Evolutionary conservation across 2,113 vertebrate species (phyloP), one percentile per base, ranked within the genome.

Genomic region (Echinops telfairi): DNA sequence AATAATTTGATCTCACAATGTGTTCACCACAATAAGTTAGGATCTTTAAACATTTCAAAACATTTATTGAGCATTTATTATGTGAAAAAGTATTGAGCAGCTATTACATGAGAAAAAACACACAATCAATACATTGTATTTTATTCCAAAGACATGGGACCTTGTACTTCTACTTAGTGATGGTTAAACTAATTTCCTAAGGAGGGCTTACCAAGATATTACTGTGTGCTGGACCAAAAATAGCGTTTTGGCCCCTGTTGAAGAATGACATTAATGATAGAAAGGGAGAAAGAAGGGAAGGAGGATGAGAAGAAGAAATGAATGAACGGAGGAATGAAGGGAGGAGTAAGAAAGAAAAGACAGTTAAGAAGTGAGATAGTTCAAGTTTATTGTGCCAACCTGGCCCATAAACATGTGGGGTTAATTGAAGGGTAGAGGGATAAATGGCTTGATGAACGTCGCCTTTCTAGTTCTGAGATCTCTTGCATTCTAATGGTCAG

Each of bases 21-120:
- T 83, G 95, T 47, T 94, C 31, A 40, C 90, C 60, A 23, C 31
- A 70, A 29, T 33, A 79, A 95, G 75, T 25, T 83, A 87, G 58
- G 79, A 38, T 27, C 57, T 76, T 88, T 86, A 86, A 86, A 90
- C 77, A 57, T 90, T 95, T 89, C 83, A 86, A 93, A 90, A 91
- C 47, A 12, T 60, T 88, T 91, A 91, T 53, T 53, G 47, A 92
- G 57, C 38, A 60, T 33, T 95, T 94, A 95, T 60, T 93, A 79
- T 83, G 29, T 80, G 84, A 95, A 95, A 71, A 93, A 79, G 25
- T 40, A 66, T 33, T 53, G 47, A 31, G 66, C 40, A 64, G 20
- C 3, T 58, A 16, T 62, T 70, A 53, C 12, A 14, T 53, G 47
- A 9, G 47, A 53, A 53, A 5, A 53, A 53, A 53, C 47, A 53